phyloP scores from a whole-genome alignment of 2,888 invertebrate genomes.

The Hirtodrosophila alboralis region DNA sequence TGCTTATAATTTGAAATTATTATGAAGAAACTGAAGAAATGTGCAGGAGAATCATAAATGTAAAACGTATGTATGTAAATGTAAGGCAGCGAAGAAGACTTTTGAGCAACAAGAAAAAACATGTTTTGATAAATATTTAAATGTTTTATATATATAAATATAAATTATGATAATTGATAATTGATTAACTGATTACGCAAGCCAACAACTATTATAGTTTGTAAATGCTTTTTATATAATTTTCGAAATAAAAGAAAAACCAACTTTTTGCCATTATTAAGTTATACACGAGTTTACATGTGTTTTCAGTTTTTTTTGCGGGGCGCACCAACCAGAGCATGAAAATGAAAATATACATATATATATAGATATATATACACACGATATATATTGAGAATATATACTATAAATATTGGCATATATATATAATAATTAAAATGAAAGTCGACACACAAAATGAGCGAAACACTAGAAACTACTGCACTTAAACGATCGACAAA shows the following conservation, averaged over 20 bases:
- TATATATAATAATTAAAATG: conserved; percentile 60
- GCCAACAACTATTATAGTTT: conserved; percentile 79
- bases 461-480: conserved; percentile 39
- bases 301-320: conserved; percentile 60
- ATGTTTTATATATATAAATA: conserved; percentile 68
- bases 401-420: conserved; percentile 74
- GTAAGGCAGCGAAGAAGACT: conserved; percentile 76
- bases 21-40: conserved; percentile 26
- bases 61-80: conserved; percentile 71
- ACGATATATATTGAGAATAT: conserved; percentile 54
- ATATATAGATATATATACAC: conserved; percentile 34
- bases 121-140: conserved; percentile 81
- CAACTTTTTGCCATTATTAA: conserved; percentile 76
- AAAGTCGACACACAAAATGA: conserved; percentile 37
- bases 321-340: conserved; percentile 43
- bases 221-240: conserved; percentile 80
- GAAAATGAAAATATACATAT: conserved; percentile 33
- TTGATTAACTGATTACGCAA: conserved; percentile 73
- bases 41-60: conserved; percentile 65
- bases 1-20: conserved; percentile 63
- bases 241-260: conserved; percentile 70
- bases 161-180: conserved; percentile 57
- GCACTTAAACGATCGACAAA: conserved; percentile 52
- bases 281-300: conserved; percentile 60
- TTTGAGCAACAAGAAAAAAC: conserved; percentile 81